Evolutionary conservation across 2,113 vertebrate species (phyloP).

Genomic region (Poecile atricapillus): DNA sequence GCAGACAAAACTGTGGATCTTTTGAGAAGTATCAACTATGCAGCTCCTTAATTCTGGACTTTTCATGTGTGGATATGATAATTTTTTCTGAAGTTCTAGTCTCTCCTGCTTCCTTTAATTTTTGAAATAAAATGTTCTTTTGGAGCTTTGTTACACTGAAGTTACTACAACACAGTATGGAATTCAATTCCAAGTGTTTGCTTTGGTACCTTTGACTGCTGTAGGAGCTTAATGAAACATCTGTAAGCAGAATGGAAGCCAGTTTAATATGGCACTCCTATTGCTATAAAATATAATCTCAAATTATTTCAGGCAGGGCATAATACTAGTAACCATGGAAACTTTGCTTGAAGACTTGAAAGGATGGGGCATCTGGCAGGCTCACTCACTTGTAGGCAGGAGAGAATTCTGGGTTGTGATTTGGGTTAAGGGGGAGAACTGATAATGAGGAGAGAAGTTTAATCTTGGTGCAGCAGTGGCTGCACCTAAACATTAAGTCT

Average conservation of each 20-base stretch:
- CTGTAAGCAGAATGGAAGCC: not conserved
- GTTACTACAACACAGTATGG: not conserved
- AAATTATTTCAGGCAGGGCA: not conserved
- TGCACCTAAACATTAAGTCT: not conserved
- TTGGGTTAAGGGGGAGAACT: not conserved
- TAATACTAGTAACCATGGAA: not conserved
- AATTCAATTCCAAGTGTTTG: not conserved
- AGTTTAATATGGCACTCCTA: not conserved
- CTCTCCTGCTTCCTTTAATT: not conserved
- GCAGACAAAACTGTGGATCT: not conserved
- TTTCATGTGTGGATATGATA: not conserved
- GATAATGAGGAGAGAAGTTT: not conserved
- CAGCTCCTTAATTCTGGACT: not conserved
- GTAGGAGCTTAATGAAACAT: not conserved
- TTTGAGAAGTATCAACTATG: not conserved
- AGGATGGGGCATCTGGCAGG: not conserved
- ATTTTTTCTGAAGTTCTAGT: not conserved
- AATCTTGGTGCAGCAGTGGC: not conserved
- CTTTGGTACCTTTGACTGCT: not conserved
- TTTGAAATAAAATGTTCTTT: not conserved
- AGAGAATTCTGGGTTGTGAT: not conserved
- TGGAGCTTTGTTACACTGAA: not conserved
- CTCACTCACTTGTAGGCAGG: not conserved
- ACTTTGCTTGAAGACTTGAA: not conserved
- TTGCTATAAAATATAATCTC: not conserved